A percentile compares a stretch with the other conserved stretches of the same genome.
These are phyloP conservation scores for Parelbella ahira DNA, from an alignment of 2,888 invertebrate genomes.

Conservation along the genomic window DNA sequence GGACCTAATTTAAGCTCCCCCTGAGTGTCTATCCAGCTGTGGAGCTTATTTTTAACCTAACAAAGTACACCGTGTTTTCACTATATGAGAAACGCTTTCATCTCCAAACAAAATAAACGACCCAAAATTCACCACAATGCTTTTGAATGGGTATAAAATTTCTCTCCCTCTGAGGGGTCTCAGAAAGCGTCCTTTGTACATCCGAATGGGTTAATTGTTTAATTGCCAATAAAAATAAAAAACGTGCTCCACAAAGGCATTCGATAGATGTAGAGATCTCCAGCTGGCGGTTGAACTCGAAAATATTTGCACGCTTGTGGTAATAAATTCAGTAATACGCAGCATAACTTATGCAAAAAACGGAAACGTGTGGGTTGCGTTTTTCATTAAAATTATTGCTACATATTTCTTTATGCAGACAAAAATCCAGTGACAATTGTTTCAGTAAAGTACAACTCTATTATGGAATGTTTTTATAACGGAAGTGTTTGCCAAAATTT, in stretches of 20 bases:
- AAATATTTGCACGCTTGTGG: slow-evolving; percentile 31
- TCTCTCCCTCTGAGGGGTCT: slow-evolving; percentile 56
- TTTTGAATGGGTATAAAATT: slow-evolving; percentile 72
- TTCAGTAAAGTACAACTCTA: too few relatives aligned
- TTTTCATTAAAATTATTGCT: too few relatives aligned
- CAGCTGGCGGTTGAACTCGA: slow-evolving; percentile 34
- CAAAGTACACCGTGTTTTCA: slow-evolving; percentile 34
- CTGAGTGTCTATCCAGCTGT: slow-evolving; percentile 38
- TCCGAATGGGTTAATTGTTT: slow-evolving; percentile 75
- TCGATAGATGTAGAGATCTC: slow-evolving; percentile 31
- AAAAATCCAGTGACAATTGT: too few relatives aligned
- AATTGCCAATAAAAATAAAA: slow-evolving; percentile 79
- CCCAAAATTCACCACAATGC: slow-evolving; percentile 63
- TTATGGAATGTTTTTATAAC: too few relatives aligned
- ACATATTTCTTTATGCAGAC: too few relatives aligned
- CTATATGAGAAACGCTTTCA: slow-evolving; percentile 49
- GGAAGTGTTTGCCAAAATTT: too few relatives aligned
- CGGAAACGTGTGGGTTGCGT: too few relatives aligned
- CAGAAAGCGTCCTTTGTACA: slow-evolving; percentile 56
- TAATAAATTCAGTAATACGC: slow-evolving; percentile 4
- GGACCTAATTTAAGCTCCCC: slow-evolving; percentile 41
- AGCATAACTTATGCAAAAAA: too few relatives aligned
- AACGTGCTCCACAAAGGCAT: slow-evolving; percentile 45
- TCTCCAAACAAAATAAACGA: slow-evolving; percentile 49
- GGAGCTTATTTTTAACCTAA: slow-evolving; percentile 45